Conservation (phyloP, 2,888 invertebrate species). For the Phlogophora meticulosa region DNA sequence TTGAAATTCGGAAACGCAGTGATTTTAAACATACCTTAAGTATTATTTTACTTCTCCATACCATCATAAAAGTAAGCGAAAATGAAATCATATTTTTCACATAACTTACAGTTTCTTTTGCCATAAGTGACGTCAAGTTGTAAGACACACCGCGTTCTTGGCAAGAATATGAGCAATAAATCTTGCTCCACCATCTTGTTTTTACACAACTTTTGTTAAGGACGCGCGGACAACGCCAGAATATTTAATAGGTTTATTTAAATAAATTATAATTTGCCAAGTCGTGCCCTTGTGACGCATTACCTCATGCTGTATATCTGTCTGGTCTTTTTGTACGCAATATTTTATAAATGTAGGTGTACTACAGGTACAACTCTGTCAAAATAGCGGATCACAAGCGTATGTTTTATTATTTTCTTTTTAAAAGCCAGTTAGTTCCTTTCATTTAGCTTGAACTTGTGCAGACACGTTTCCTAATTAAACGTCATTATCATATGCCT, state of each 20-base stretch:
- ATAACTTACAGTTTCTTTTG: conserved; percentile 57
- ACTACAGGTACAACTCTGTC: too few relatives aligned
- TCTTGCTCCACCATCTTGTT: conserved; percentile 63
- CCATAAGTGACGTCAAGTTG: conserved; percentile 57
- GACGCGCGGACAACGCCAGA: conserved; percentile 59
- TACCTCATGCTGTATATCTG: conserved; percentile 3
- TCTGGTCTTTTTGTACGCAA: conserved; percentile 9
- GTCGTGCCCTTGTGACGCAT: conserved; percentile 35
- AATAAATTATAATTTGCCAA: conserved; percentile 63
- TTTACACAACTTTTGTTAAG: conserved; percentile 65
- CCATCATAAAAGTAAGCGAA: conserved; percentile 23
- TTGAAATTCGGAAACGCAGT: too few relatives aligned
- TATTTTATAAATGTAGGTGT: too few relatives aligned
- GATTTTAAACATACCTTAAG: neutral
- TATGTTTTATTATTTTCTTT: too few relatives aligned
- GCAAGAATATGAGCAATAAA: conserved; percentile 61
- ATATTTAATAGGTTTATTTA: conserved; percentile 63
- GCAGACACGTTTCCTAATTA: too few relatives aligned
- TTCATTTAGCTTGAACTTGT: too few relatives aligned
- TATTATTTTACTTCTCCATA: neutral
- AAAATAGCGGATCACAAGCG: too few relatives aligned
- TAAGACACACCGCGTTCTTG: conserved; percentile 54
- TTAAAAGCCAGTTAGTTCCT: too few relatives aligned
- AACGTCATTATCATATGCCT: too few relatives aligned
- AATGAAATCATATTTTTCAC: conserved; percentile 46